Evolutionary conservation across 2,888 invertebrate species (phyloP).

Genomic region (Meta bourneti): DNA sequence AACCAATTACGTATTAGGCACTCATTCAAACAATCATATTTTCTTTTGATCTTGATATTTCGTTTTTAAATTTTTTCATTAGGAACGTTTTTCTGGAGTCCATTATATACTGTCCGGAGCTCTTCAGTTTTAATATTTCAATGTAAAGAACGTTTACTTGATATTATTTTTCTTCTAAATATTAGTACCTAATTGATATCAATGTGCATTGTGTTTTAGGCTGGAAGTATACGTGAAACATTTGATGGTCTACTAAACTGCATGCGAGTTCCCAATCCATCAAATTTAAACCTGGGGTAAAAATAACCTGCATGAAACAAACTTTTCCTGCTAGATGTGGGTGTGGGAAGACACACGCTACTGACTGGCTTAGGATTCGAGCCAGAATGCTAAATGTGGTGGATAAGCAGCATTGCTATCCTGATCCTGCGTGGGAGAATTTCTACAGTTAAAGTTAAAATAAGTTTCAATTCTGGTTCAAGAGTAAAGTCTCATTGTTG

Average conservation of each 20-base stretch:
- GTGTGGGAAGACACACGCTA: constrained; percentile 30
- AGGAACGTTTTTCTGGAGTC: too few relatives aligned
- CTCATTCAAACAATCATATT: too few relatives aligned
- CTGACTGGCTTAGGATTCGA: constrained; percentile 28
- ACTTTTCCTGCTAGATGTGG: constrained; percentile 25
- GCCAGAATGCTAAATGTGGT: constrained; percentile 34
- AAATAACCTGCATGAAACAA: constrained; percentile 27
- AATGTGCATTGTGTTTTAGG: too few relatives aligned
- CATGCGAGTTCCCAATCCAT: constrained; percentile 19
- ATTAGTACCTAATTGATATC: too few relatives aligned
- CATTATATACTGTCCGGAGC: too few relatives aligned
- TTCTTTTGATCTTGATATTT: too few relatives aligned
- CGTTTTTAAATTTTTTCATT: too few relatives aligned
- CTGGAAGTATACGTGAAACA: too few relatives aligned
- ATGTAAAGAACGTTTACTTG: too few relatives aligned
- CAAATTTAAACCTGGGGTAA: constrained; percentile 10
- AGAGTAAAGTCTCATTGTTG: not conserved
- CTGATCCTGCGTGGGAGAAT: not conserved
- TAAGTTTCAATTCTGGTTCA: not conserved
- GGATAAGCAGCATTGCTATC: not conserved
- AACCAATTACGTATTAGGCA: too few relatives aligned
- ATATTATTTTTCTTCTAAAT: too few relatives aligned
- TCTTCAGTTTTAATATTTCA: too few relatives aligned
- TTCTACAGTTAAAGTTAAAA: not conserved
- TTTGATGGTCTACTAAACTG: not conserved